Conservation (phyloP, 1,140 invertebrate genomes). For the Archegozetes longisetosus region DNA sequence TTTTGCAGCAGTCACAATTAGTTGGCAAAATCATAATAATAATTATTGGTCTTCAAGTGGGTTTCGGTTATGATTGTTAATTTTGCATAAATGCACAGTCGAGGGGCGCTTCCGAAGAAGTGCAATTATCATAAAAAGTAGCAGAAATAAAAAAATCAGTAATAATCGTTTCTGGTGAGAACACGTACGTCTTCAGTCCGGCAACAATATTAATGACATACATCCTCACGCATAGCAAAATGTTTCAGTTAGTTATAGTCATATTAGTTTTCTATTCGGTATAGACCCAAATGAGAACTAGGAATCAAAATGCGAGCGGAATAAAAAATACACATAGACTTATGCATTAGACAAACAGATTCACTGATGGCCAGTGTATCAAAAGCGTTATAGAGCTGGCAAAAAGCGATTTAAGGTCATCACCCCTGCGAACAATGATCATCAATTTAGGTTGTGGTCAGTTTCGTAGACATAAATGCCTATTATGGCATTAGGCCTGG, state of each 20-base stretch:
- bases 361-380: background rate
- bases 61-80: background rate
- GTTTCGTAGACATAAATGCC: background rate
- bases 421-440: background rate
- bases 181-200: background rate
- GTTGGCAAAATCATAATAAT: too few species aligned
- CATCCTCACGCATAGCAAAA: background rate
- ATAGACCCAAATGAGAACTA: background rate
- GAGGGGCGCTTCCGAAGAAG: background rate
- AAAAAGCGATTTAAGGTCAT: background rate
- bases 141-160: background rate
- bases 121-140: background rate
- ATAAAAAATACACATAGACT: background rate
- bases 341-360: background rate
- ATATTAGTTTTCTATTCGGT: background rate
- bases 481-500: background rate
- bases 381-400: background rate
- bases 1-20: too few species aligned
- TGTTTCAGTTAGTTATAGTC: background rate
- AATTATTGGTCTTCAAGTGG: background rate
- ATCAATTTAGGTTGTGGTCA: background rate
- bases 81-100: background rate
- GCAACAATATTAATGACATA: background rate
- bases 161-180: background rate
- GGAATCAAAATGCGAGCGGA: background rate